Evolutionary conservation across 2,888 invertebrate genomes (phyloP), one percentile per base, ranked within the genome.

Genomic region (Orthonevra nobilis): DNA sequence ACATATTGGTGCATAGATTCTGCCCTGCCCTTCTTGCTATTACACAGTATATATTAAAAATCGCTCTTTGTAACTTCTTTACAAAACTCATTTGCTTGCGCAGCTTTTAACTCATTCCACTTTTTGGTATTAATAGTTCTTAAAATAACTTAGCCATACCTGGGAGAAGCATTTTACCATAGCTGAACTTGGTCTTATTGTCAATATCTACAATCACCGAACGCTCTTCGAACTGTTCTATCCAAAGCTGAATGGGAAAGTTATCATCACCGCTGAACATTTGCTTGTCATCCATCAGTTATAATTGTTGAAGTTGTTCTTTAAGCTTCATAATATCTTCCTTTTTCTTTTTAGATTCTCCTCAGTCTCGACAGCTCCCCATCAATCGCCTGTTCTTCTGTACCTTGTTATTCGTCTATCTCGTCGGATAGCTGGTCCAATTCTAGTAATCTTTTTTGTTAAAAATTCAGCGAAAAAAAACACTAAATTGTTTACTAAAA

Each of bases 1-100:
- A 58, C 19, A 7, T 58, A 58, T 42, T 58, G 58, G 7, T 58
- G 58, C 23, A 23, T 28, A 1, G 20, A 19, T 10, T 58, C 58
- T 3, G 40, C 17, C 3, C 12, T 10, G 7, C 7, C 26, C 17
- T 58, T 58, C 10, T 30, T 42, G 15, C 58, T 15, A 5, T 28
- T 12, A 2, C n/a, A 4, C n/a, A 58, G 58, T 9, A 15, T 5
- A 15, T 9, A 1, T 12, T 28, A 36, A 1, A 42, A 19, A 19
- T 58, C 58, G 1, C 12, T 10, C 5, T 5, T 19, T 2, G 58
- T 38, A 3, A 58, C 28, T 2, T 19, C 10, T 17, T 28, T 30
- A 2, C 15, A 10, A n/a, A 58, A 58, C 19, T 58, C 42, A 12
- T 30, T 30, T 3, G n/a, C 2, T 6, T 42, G 14, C 2, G 26